Evolutionary conservation across 1,140 invertebrate genomes (phyloP).

Genomic region (Drosophila seguyi): DNA sequence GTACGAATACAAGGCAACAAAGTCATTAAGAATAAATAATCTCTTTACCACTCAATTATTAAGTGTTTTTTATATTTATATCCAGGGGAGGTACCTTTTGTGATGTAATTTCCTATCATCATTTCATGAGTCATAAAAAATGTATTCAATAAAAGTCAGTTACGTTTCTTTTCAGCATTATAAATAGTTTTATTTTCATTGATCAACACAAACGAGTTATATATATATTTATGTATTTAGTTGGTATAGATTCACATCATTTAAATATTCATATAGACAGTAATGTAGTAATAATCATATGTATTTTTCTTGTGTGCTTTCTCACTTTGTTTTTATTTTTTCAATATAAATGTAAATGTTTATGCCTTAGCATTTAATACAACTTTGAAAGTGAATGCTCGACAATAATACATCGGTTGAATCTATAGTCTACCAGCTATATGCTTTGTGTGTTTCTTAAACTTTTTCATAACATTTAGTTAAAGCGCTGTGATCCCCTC

Average conservation of each 20-base stretch:
- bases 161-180: conserved; percentile 39
- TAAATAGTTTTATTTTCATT: conserved; percentile 76
- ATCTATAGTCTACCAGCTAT: conserved; percentile 22
- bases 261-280: conserved; percentile 36
- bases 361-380: conserved; percentile 55
- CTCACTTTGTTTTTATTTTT: conserved; percentile 8
- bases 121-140: conserved; percentile 13
- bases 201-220: conserved; percentile 72
- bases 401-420: conserved; percentile 37
- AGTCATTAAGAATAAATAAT: conserved; percentile 58
- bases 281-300: conserved; percentile 57
- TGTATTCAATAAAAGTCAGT: neutral
- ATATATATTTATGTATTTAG: conserved; percentile 29
- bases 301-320: conserved; percentile 52
- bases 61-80: neutral
- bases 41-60: conserved; percentile 49
- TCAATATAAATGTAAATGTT: conserved; percentile 17
- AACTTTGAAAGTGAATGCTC: conserved; percentile 52
- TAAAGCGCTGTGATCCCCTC: conserved; percentile 39
- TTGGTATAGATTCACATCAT: conserved; percentile 46
- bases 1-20: conserved; percentile 40
- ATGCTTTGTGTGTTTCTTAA: conserved; percentile 39
- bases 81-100: neutral
- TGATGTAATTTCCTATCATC: too few relatives aligned
- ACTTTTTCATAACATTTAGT: conserved; percentile 43